A percentile compares a stretch with the other conserved stretches of the same genome.
These are phyloP conservation scores for Perccottus glenii DNA, from an alignment of 2,113 vertebrate species.

Conservation along the genomic window DNA sequence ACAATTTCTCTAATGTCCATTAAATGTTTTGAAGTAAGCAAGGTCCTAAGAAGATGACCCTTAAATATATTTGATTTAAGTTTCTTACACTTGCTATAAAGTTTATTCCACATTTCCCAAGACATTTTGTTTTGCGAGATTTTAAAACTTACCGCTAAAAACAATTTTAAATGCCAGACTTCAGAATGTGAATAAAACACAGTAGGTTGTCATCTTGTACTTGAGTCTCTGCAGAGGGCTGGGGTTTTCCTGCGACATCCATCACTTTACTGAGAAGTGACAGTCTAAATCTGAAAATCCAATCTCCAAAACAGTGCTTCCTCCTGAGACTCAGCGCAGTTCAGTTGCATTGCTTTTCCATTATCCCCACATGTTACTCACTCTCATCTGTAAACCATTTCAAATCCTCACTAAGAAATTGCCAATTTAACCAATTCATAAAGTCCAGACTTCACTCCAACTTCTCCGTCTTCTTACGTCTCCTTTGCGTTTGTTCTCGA, in stretches of 20 bases:
- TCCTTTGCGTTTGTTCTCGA: background rate
- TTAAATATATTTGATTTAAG: no score
- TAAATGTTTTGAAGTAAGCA: no score
- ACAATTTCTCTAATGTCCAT: no score
- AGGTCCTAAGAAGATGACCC: no score
- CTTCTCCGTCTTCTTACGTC: background rate
- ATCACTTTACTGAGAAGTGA: slow-evolving; percentile 8
- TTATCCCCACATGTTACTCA: background rate
- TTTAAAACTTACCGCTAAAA: background rate
- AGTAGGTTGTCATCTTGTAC: background rate
- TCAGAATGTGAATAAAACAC: background rate
- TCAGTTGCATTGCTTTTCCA: background rate
- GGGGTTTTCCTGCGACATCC: background rate
- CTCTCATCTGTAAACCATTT: slow-evolving; percentile 13
- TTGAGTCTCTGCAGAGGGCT: background rate
- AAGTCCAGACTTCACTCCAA: background rate
- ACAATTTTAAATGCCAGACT: background rate
- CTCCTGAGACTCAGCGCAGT: background rate
- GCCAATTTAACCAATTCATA: slow-evolving; percentile 9
- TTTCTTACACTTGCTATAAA: no score
- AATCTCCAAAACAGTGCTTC: slow-evolving; percentile 6
- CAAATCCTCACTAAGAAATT: slow-evolving; percentile 3
- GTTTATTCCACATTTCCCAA: no score
- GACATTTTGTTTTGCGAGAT: background rate
- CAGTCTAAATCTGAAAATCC: slow-evolving; percentile 11